phyloP scores from a whole-genome alignment of 2,113 vertebrate species.

The Albula goreensis region DNA sequence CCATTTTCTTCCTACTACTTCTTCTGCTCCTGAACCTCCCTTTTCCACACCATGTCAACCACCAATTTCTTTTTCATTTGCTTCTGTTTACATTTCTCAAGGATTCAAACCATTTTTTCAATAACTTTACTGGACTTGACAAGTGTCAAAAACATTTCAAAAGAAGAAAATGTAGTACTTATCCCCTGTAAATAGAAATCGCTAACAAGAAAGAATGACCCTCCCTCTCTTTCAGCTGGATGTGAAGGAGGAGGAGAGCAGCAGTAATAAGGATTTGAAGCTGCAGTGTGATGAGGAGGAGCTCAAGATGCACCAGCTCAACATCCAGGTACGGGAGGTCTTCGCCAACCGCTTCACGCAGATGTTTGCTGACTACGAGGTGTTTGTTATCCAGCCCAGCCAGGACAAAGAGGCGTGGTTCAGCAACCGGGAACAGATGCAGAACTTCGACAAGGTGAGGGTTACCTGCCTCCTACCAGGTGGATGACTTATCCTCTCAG shows the following conservation, averaged over 20 bases:
- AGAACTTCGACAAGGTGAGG: conserved; percentile 98
- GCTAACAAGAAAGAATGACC: neutral
- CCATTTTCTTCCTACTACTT: neutral
- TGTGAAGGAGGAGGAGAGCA: conserved; percentile 81
- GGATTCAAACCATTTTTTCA: no score
- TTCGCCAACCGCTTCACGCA: conserved; percentile 98
- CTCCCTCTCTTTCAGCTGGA: conserved; percentile 73
- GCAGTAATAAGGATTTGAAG: conserved; percentile 82
- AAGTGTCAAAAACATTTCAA: no score
- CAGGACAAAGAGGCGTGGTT: conserved; percentile 99
- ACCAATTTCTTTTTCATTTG: neutral
- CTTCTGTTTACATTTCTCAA: neutral
- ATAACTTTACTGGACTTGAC: no score
- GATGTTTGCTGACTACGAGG: conserved; percentile 98
- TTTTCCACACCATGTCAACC: neutral
- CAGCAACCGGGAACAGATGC: conserved; percentile 97
- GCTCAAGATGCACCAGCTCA: conserved; percentile 88
- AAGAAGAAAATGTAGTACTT: no score
- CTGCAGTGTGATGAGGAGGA: conserved; percentile 91
- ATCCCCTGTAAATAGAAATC: no score
- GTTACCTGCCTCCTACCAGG: neutral
- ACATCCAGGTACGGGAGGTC: conserved; percentile 92
- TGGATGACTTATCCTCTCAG: no score
- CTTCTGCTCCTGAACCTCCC: neutral
- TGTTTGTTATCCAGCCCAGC: conserved; percentile 95